Base-by-base conservation (phyloP, 2,113 vertebrate species). In the Coptodon bakossiorum region DNA sequence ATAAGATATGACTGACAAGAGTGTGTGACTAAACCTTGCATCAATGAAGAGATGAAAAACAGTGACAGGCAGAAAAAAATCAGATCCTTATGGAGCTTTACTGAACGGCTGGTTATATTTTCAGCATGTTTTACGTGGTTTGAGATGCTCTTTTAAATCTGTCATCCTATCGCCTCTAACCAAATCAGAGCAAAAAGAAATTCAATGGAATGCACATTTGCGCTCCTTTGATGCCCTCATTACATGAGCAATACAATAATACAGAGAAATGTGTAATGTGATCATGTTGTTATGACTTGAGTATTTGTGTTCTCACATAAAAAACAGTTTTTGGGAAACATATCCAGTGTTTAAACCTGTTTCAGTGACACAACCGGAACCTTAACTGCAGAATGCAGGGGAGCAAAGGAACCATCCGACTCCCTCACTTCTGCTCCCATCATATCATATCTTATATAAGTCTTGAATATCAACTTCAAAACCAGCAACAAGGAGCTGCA, bases 381-480 rank as follows among this genome's bases (percentile, higher is more conserved):
- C 79, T 2, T 68, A 45, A 17, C 88, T 54, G 83, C 89, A 87
- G 90, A 85, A 86, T 66, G 83, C 7, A 7, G 19, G 2, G 31
- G 56, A 85, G 19, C 36, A 11, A 48, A 83, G 82, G 50, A 81
- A 54, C 34, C n/a, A 48, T 84, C 71, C 31, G 5, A 22, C 88
- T 79, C 53, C 61, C 73, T 63, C 79, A 22, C 53, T 8, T 73
- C 83, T 85, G 22, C 81, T 83, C 71, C 38, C 40, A 19, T 57
- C 82, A 36, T 68, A 78, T 86, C 91, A 85, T 82, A 61, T 81
- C 83, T 85, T 83, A 17, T 9, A 86, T 80, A 82, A 91, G 78
- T 85, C 78, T 81, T 80, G 86, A 84, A 61, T 92, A 88, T 90
- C 90, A 78, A 82, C 83, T 89, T 93, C 61, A 90, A 71, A 87